Evolutionary conservation across 2,113 vertebrate species (phyloP).

Genomic region (Caranx ignobilis): DNA sequence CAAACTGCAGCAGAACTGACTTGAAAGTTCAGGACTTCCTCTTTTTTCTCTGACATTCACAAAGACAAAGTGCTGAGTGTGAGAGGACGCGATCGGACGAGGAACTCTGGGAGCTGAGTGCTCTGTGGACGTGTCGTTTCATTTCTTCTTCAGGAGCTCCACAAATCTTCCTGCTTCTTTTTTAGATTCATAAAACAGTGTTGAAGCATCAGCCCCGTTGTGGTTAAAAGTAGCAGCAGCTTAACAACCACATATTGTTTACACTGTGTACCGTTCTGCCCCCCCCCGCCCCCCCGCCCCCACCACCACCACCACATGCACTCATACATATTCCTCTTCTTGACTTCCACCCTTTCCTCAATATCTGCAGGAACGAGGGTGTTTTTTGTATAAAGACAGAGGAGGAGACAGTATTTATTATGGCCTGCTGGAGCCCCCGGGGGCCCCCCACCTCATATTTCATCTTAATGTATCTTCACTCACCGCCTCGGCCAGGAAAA

Average conservation of each 20-base stretch:
- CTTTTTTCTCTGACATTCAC: background rate
- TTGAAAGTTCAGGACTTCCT: slow-evolving; percentile 3
- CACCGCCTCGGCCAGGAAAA: slow-evolving; percentile 62
- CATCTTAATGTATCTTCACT: slow-evolving; percentile 75
- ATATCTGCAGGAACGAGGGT: slow-evolving; percentile 63
- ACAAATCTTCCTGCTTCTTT: background rate
- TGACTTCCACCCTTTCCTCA: slow-evolving; percentile 55
- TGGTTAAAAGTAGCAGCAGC: slow-evolving; percentile 1
- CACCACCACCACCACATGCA: background rate
- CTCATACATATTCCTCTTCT: slow-evolving; percentile 51
- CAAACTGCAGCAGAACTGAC: slow-evolving; percentile 5
- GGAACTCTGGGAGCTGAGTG: background rate
- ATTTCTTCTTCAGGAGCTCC: background rate
- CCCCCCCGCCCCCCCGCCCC: background rate
- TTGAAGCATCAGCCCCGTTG: background rate
- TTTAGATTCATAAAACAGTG: background rate
- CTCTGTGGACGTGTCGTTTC: background rate
- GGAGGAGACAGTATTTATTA: slow-evolving; percentile 75
- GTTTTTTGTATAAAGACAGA: slow-evolving; percentile 75
- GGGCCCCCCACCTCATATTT: slow-evolving; percentile 73
- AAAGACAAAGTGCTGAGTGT: slow-evolving; percentile 16
- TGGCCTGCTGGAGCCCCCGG: slow-evolving; percentile 59
- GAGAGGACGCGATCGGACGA: slow-evolving; percentile 1
- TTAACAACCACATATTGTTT: slow-evolving; percentile 10
- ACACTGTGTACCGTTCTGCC: background rate